Conservation (phyloP, 1,140 invertebrate species). For the Onthophagus taurus region DNA sequence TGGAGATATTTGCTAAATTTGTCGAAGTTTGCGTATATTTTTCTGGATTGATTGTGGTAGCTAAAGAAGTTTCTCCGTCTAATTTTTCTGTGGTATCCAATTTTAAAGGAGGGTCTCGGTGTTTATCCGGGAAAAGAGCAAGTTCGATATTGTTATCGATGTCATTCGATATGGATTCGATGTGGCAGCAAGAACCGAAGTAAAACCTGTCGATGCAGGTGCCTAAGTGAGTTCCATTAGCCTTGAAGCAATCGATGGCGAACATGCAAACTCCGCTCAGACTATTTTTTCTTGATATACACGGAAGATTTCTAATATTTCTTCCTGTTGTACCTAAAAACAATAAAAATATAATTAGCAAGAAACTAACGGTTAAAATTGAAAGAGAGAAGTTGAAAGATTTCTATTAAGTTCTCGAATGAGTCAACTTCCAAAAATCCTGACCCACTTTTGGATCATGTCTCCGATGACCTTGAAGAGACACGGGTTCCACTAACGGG, state of each 20-base stretch:
- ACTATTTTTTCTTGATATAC: conserved; percentile 66
- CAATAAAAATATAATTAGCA: conserved; percentile 22
- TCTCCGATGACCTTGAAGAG: no score
- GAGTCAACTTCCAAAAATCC: no score
- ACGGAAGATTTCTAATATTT: conserved; percentile 79
- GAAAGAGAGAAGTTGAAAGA: no score
- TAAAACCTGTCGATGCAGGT: conserved; percentile 89
- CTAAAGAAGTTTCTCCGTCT: no score
- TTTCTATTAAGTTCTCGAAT: no score
- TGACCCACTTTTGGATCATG: no score
- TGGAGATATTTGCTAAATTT: no score
- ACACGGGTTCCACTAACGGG: no score
- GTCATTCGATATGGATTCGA: conserved; percentile 40
- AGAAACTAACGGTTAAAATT: no score
- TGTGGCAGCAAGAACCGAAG: conserved; percentile 82
- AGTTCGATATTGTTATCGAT: conserved; percentile 44
- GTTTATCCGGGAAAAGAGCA: conserved; percentile 42
- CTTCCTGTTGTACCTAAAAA: conserved; percentile 60
- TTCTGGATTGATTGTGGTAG: no score
- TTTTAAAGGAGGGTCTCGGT: conserved; percentile 35
- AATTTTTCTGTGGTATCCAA: conserved; percentile 33
- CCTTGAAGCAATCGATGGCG: conserved; percentile 83
- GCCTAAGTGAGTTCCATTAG: conserved; percentile 81
- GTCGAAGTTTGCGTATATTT: no score
- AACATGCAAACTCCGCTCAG: conserved; percentile 88